Evolutionary conservation across 1,140 invertebrate genomes (phyloP).

Genomic region (Drosophila obscura): DNA sequence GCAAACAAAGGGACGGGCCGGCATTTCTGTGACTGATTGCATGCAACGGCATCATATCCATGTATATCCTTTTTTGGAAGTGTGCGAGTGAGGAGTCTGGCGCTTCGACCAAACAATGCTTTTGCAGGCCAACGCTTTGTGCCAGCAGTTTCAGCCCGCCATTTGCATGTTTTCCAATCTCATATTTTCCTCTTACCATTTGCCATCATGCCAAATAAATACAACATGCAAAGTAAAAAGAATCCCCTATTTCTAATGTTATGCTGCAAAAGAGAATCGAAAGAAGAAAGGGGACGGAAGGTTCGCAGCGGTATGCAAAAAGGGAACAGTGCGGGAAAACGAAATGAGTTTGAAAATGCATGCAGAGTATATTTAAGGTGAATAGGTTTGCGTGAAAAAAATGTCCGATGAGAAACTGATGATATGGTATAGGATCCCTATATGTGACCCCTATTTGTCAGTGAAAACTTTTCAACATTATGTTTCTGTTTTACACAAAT

Average conservation of each 20-base stretch:
- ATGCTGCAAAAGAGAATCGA: conserved; percentile 30
- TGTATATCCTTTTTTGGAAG: conserved; percentile 64
- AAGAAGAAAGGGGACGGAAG: conserved; percentile 28
- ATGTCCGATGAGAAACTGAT: too few species aligned
- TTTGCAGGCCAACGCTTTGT: conserved; percentile 35
- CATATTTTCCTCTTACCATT: conserved; percentile 41
- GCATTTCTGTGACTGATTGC: conserved; percentile 80
- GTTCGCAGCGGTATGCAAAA: conserved; percentile 36
- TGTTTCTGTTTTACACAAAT: too few species aligned
- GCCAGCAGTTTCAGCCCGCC: conserved; percentile 60
- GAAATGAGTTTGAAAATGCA: conserved; percentile 18
- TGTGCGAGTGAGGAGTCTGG: conserved; percentile 33
- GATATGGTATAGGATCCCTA: too few species aligned
- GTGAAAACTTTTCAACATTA: too few species aligned
- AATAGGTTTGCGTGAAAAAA: too few species aligned
- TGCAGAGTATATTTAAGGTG: too few species aligned
- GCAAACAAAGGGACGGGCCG: conserved; percentile 77
- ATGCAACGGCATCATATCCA: conserved; percentile 69
- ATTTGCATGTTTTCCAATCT: conserved; percentile 70
- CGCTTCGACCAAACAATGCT: conserved; percentile 72
- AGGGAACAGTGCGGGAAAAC: conserved; percentile 15
- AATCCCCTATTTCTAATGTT: conserved; percentile 52
- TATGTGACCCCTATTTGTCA: too few species aligned
- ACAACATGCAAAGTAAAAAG: conserved; percentile 63
- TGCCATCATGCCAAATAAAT: conserved; percentile 56